These are phyloP conservation scores for Gibbula magus DNA, from an alignment of 2,888 invertebrate genomes.

Conservation along the genomic window DNA sequence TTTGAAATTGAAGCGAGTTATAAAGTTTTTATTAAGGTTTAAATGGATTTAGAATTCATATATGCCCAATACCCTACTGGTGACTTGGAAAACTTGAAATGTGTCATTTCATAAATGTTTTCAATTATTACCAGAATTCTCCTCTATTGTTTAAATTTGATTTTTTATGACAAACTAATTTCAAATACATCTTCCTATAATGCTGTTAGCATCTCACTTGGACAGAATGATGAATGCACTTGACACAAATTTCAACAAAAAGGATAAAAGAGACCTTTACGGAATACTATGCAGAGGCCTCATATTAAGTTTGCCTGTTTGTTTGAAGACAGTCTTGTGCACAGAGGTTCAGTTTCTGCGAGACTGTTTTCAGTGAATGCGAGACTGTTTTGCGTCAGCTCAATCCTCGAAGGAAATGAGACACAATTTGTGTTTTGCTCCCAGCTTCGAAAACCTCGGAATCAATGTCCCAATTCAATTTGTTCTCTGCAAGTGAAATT, in stretches of 20 bases:
- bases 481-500: background rate
- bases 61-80: too few species aligned
- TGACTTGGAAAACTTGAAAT: background rate
- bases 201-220: background rate
- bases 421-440: background rate
- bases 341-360: too few species aligned
- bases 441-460: background rate
- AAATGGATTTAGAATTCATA: too few species aligned
- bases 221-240: background rate
- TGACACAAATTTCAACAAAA: too few species aligned
- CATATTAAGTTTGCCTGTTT: too few species aligned
- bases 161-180: background rate
- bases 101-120: background rate
- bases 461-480: slow-evolving; percentile 4
- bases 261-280: too few species aligned
- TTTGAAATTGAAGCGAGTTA: too few species aligned
- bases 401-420: background rate
- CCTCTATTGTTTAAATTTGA: background rate
- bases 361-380: too few species aligned
- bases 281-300: too few species aligned
- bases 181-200: background rate
- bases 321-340: too few species aligned
- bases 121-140: background rate
- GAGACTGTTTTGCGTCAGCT: background rate
- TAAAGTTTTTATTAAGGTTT: too few species aligned